Base-by-base conservation (phyloP, 2,113 vertebrate species). In the Vombatus ursinus region DNA sequence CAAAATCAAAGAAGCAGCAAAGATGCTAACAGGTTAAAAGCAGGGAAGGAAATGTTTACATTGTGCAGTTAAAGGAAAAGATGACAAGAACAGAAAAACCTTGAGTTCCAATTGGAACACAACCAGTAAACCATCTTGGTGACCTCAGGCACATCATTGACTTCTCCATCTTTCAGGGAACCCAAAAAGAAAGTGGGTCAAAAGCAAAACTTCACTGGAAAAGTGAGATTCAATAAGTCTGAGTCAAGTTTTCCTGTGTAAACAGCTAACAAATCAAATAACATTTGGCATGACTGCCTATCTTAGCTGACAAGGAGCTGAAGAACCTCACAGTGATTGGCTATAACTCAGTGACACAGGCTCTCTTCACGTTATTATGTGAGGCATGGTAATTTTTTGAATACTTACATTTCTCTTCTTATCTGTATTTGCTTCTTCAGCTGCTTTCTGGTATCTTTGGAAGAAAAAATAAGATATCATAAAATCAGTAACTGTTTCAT, bases 371-470 rank as follows among this genome's bases (percentile, higher is more conserved):
- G 3, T 68, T 92, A 53, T 24, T 52, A 92, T 94, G 95, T 0
- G 52, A 14, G 91, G 61, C 95, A 90, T 3, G 14, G 25, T 53
- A 92, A 94, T 54, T 49, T 96, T 77, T 91, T 50, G 95, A 97
- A 96, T 97, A 98, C 98, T 99, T 98, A 99, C 99, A 93, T 26
- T 98, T 97, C 95, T 98, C 96, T 95, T 99, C 90, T 98, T 99
- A 52, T 99, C 99, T 90, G 97, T 96, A 77, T 97, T 97, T 44
- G 98, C 98, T 98, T 99, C 99, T 95, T 99, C 99, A 90, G 99
- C 99, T 28, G 99, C 99, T 95, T 98, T 99, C 98, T 99, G 99
- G 96, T 99, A 99, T 98, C 99, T 99, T 98, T 54, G 92, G 90
- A n/a, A 91, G 25, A 24, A 19, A 16, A 52, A 8, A 61, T 12